Evolutionary conservation across 1,140 invertebrate species (phyloP).

Genomic region (Scaptomyza hsui): DNA sequence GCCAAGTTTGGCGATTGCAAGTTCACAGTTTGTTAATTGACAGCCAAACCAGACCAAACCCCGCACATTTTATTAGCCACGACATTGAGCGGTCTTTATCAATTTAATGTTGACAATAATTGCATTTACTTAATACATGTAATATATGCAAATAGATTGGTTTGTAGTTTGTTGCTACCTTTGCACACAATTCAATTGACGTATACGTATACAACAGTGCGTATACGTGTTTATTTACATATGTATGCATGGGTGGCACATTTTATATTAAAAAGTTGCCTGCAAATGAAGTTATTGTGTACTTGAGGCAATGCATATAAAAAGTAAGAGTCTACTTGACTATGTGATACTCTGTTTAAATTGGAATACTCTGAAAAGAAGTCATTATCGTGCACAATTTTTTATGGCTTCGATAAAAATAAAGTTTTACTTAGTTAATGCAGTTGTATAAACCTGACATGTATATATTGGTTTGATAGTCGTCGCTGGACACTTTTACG

Average conservation of each 20-base stretch:
- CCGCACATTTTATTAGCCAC: constrained; percentile 25
- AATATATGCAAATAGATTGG: too few relatives aligned
- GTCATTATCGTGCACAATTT: too few relatives aligned
- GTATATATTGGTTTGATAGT: not conserved
- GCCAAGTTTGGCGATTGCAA: constrained; percentile 8
- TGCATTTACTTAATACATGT: constrained; percentile 69
- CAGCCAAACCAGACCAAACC: not conserved
- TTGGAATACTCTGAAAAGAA: not conserved
- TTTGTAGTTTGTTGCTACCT: constrained; percentile 43
- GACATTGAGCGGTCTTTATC: constrained; percentile 67
- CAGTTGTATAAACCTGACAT: too few relatives aligned
- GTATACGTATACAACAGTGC: not conserved
- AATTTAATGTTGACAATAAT: constrained; percentile 76
- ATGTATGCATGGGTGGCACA: not conserved
- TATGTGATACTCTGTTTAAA: not conserved
- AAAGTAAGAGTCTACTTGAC: not conserved
- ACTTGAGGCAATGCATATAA: constrained; percentile 8
- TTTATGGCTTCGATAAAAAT: too few relatives aligned
- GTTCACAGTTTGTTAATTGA: constrained; percentile 1
- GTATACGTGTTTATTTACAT: not conserved
- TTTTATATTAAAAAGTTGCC: constrained; percentile 27
- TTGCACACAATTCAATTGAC: not conserved
- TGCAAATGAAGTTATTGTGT: constrained; percentile 32
- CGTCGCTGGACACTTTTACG: not conserved
- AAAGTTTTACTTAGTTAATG: too few relatives aligned